Evolutionary conservation across 1,140 invertebrate species (phyloP).

Genomic region (Coenobita brevimanus): DNA sequence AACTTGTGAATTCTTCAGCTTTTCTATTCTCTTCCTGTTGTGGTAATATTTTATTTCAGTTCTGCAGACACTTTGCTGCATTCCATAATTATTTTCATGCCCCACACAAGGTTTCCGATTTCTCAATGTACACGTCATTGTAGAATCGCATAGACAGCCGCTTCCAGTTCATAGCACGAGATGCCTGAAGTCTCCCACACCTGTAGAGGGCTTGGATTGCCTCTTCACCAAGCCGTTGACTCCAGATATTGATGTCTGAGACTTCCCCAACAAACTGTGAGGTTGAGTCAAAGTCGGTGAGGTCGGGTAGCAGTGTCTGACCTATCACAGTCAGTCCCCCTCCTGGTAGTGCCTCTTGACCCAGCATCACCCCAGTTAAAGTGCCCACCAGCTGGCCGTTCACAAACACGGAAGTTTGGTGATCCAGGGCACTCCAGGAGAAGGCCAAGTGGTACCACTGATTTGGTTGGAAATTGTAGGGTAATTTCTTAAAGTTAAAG

Average conservation of each 20-base stretch:
- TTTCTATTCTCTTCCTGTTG: no score
- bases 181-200: constrained; percentile 16
- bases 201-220: constrained; percentile 39
- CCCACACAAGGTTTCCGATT: constrained; percentile 47
- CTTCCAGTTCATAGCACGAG: constrained; percentile 54
- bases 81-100: constrained; percentile 18
- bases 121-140: constrained; percentile 37
- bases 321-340: constrained; percentile 48
- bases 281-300: constrained; percentile 65
- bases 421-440: constrained; percentile 32
- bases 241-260: constrained; percentile 63
- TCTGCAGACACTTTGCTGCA: no score
- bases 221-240: constrained; percentile 7
- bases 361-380: constrained; percentile 20
- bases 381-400: constrained; percentile 51
- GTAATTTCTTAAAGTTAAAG: constrained; percentile 54
- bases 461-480: constrained; percentile 35
- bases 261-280: constrained; percentile 67
- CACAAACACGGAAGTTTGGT: constrained; percentile 25
- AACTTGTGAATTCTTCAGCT: no score
- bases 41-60: no score
- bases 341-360: not conserved
- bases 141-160: constrained; percentile 61
- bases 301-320: constrained; percentile 61
- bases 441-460: constrained; percentile 58